Percentiles rank a stretch among this genome's conserved stretches.
Evolutionary conservation across 2,797 vertebrate species (phyloP).

Genomic region (Sarcophilus harrisii): DNA sequence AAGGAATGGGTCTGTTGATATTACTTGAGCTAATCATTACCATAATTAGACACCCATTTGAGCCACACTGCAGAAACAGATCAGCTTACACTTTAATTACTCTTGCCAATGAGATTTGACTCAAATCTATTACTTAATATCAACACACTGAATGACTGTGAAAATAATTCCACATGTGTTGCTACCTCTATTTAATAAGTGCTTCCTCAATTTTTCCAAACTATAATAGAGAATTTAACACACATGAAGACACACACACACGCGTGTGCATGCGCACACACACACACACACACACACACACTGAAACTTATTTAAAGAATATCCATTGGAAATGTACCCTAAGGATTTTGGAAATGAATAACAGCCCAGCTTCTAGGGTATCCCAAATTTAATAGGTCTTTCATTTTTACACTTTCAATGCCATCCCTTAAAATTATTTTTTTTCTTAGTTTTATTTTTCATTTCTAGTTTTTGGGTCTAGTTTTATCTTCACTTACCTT

Average conservation of each 20-base stretch:
- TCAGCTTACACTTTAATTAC: constrained; percentile 87
- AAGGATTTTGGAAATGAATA: constrained; percentile 71
- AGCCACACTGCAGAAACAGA: constrained; percentile 81
- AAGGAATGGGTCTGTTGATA: constrained; percentile 85
- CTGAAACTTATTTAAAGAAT: constrained; percentile 86
- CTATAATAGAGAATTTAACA: constrained; percentile 84
- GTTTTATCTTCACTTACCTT: background rate
- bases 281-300: constrained; percentile 69
- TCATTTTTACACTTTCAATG: constrained; percentile 52
- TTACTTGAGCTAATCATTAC: constrained; percentile 87
- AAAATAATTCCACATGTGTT: constrained; percentile 88
- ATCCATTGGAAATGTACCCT: constrained; percentile 80
- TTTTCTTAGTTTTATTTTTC: background rate
- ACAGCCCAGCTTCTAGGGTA: constrained; percentile 61
- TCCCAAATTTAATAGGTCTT: constrained; percentile 11
- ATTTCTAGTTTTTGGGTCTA: background rate
- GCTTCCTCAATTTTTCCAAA: constrained; percentile 88
- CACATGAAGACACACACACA: constrained; percentile 66
- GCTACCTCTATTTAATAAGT: constrained; percentile 88
- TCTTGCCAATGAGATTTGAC: constrained; percentile 89
- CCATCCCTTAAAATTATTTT: constrained; percentile 39
- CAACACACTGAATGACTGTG: constrained; percentile 87
- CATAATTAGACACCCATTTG: constrained; percentile 85
- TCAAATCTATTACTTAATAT: constrained; percentile 89
- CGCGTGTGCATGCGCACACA: no score